Evolutionary conservation across 2,113 vertebrate genomes (phyloP).

Genomic region (Potamarius usumacintae): DNA sequence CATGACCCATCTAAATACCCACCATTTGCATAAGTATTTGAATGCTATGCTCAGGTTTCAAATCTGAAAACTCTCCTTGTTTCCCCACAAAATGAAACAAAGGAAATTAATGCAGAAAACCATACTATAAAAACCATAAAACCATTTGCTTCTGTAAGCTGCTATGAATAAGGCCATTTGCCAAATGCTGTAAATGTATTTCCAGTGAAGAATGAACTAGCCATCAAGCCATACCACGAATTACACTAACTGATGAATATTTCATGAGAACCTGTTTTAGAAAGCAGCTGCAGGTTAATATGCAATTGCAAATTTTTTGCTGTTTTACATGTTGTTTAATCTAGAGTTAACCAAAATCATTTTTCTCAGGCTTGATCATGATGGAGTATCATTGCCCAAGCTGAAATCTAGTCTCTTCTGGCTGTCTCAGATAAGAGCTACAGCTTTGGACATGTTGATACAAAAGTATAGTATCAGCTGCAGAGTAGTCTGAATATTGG

Average conservation of each 20-base stretch:
- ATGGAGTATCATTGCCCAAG: neutral
- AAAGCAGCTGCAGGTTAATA: neutral
- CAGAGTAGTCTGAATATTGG: neutral
- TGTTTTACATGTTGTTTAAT: neutral
- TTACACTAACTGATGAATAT: neutral
- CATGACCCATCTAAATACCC: neutral
- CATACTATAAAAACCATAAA: neutral
- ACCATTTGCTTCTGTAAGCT: neutral
- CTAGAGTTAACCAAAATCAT: neutral
- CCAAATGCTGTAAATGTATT: neutral
- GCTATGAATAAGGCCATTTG: neutral
- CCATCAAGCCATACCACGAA: neutral
- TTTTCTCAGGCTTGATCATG: neutral
- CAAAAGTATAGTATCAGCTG: neutral
- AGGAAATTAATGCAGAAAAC: neutral
- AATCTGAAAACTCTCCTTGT: neutral
- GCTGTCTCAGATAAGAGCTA: neutral
- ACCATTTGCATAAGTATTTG: conserved; percentile 28
- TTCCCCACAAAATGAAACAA: neutral
- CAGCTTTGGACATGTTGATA: neutral
- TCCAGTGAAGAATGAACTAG: neutral
- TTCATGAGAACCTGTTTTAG: neutral
- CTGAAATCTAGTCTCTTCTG: neutral
- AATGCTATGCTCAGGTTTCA: neutral
- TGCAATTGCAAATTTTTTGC: neutral